Percentiles rank a stretch among this genome's conserved stretches.
phyloP scores from a whole-genome alignment of 2,888 invertebrate species.

The Idaea straminata region DNA sequence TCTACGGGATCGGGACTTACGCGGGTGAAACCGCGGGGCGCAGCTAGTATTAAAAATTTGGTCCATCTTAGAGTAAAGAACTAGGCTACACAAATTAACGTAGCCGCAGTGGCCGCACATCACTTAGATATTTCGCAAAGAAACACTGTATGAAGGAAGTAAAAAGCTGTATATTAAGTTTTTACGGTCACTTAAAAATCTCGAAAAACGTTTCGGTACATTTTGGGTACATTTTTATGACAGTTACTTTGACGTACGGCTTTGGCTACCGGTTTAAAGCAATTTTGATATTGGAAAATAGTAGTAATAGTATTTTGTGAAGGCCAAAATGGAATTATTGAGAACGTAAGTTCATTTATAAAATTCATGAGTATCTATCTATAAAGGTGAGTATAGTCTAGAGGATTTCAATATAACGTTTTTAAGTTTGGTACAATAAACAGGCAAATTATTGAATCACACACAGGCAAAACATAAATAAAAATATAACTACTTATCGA shows the following conservation, averaged over 20 bases:
- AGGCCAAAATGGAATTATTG: no score
- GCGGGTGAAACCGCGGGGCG: no score
- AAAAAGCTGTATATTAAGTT: slow-evolving; percentile 21
- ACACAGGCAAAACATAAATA: no score
- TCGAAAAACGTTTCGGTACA: slow-evolving; percentile 7
- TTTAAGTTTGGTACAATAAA: no score
- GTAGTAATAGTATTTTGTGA: slow-evolving; percentile 6
- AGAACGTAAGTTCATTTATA: no score
- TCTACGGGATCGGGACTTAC: no score
- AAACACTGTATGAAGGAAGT: slow-evolving; percentile 13
- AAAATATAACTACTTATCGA: no score
- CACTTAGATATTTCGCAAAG: background rate
- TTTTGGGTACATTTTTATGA: slow-evolving; percentile 17
- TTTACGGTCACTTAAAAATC: slow-evolving; percentile 26
- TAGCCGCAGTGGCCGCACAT: background rate
- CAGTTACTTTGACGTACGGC: slow-evolving; percentile 16
- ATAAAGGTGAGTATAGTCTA: no score
- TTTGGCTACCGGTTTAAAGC: slow-evolving; percentile 18
- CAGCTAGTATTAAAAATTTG: no score
- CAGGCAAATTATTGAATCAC: no score
- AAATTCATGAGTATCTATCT: no score
- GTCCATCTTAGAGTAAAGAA: background rate
- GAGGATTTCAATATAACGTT: no score
- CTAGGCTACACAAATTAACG: background rate
- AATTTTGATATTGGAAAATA: slow-evolving; percentile 14